Base-by-base conservation (phyloP, 2,113 vertebrate genomes). In the Aegithalos caudatus region DNA sequence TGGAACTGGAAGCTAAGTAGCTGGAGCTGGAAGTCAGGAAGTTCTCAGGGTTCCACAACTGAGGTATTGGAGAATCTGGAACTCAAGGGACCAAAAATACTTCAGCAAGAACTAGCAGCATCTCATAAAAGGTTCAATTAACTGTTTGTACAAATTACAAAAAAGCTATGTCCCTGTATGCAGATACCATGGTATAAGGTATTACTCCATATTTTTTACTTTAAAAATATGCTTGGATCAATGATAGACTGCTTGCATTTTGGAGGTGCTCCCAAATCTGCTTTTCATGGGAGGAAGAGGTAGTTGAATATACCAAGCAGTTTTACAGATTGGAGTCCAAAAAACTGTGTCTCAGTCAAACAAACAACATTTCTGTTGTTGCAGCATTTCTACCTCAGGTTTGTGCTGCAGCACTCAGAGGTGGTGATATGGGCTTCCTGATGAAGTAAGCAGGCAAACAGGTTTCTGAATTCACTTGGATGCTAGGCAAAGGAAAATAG, bases 401-500 rank as follows among this genome's bases (percentile, higher is more conserved):
- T 78, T 78, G 57, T 67, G 53, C 85, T 58, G 16, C 13, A 57
- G 82, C 58, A 38, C 54, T 73, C 35, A 21, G 58, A 86, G 72
- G 38, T 50, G 56, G 62, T 2, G 37, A 88, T 88, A 64, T 1
- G 25, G 81, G 69, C 31, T 90, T 83, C 61, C 44, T 64, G 56
- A 67, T 64, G 44, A 86, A 94, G 94, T 37, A 92, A 83, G 92
- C 28, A 27, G 92, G 88, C 83, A 88, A 94, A 95, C 90, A 93
- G 93, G 92, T 94, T 96, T 96, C 82, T 96, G 67, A 93, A 79
- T 84, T 78, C 54, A 53, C 45, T 7, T 88, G 85, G 80, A 78
- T 86, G 44, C 0, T 2, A 74, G 48, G 85, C 64, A 71, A 90
- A 93, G 67, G 53, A 60, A 92, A 95, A 84, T 23, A 48, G 83